Percentiles rank a stretch among this genome's conserved stretches.
phyloP scores from a whole-genome alignment of 1,140 invertebrate species.

The Armadillidium nasatum region DNA sequence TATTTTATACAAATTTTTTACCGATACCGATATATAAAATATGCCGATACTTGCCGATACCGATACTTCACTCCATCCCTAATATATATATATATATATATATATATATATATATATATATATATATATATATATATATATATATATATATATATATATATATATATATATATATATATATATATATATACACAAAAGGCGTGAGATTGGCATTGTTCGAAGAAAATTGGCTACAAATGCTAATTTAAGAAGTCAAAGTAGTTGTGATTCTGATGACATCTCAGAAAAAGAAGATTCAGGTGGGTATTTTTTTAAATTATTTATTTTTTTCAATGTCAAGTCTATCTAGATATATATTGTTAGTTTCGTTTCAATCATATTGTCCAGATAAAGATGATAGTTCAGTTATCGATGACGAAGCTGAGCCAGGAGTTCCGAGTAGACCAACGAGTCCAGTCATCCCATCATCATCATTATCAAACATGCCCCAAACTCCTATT shows the following conservation, averaged over 20 bases:
- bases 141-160: too few species aligned
- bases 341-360: background rate
- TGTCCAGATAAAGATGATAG: conserved; percentile 36
- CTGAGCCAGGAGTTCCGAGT: conserved; percentile 34
- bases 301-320: background rate
- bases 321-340: background rate
- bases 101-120: too few species aligned
- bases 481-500: background rate
- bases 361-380: background rate
- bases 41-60: too few species aligned
- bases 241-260: conserved; percentile 23
- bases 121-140: too few species aligned
- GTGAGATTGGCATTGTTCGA: conserved; percentile 51
- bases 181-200: conserved; percentile 27
- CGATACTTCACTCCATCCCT: too few species aligned
- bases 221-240: conserved; percentile 50
- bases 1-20: too few species aligned
- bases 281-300: conserved; percentile 37
- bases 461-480: conserved; percentile 4
- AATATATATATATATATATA: too few species aligned
- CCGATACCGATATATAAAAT: too few species aligned
- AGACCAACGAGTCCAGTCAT: conserved; percentile 31
- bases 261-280: conserved; percentile 37
- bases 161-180: too few species aligned
- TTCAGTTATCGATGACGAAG: conserved; percentile 38